Percentiles rank a stretch among this genome's conserved stretches.
Conservation (phyloP, 2,888 invertebrate genomes). For the Synergus japonicus region DNA sequence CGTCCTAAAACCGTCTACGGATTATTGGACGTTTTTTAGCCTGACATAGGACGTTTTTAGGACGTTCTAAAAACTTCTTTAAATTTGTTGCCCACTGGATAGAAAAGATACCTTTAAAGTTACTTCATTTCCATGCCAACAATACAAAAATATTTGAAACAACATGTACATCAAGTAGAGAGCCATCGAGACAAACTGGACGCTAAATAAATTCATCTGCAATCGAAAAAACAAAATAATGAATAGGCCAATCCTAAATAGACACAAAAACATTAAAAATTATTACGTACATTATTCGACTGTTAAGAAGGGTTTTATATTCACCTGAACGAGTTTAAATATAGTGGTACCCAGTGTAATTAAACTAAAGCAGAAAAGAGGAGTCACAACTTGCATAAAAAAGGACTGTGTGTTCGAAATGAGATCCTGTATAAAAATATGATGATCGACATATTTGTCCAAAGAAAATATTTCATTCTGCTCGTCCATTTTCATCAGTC, state of each 20-base stretch:
- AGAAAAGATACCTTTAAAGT: constrained; percentile 35
- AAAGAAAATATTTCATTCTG: background rate
- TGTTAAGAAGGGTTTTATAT: background rate
- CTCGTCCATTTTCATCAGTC: constrained; percentile 6
- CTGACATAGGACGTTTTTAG: no score
- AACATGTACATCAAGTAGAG: constrained; percentile 45
- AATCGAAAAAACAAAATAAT: constrained; percentile 1
- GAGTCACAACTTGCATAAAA: constrained; percentile 43
- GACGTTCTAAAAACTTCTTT: no score
- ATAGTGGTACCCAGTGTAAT: constrained; percentile 45
- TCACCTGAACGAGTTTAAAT: constrained; percentile 49
- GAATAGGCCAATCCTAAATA: background rate
- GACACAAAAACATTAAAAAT: background rate
- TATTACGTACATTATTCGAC: background rate
- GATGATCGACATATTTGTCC: constrained; percentile 43
- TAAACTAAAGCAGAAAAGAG: constrained; percentile 48
- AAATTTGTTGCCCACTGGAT: no score
- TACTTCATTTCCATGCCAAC: constrained; percentile 48
- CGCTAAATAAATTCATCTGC: constrained; percentile 36
- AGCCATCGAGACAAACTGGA: constrained; percentile 34
- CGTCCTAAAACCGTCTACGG: no score
- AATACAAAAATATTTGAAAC: constrained; percentile 48
- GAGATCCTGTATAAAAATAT: constrained; percentile 35
- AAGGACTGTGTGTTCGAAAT: constrained; percentile 43
- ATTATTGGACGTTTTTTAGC: no score